These are phyloP conservation scores for Saccostrea echinata DNA, from an alignment of 1,140 invertebrate species.

Conservation along the genomic window DNA sequence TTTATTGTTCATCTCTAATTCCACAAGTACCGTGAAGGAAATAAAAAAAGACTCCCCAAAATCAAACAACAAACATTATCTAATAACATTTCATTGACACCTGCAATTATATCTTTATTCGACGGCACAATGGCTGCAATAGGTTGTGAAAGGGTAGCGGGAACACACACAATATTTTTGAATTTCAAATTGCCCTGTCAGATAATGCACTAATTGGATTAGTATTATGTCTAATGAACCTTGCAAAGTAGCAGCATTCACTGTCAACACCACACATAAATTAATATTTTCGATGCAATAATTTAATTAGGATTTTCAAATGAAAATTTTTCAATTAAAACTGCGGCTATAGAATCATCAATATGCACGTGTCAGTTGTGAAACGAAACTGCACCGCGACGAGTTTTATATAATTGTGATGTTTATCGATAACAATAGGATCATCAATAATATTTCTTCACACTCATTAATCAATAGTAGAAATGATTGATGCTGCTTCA, in stretches of 20 bases:
- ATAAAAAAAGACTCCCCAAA: constrained; percentile 2
- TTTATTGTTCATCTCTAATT: constrained; percentile 7
- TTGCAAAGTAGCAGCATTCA: not conserved
- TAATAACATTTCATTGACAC: constrained; percentile 11
- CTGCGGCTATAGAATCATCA: not conserved
- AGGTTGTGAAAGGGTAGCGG: not conserved
- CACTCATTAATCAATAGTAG: not conserved
- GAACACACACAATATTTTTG: not conserved
- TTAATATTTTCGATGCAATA: not conserved
- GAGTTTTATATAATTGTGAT: not conserved
- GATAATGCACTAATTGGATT: constrained; percentile 12
- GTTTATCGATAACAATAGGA: constrained; percentile 11
- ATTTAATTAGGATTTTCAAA: constrained; percentile 6
- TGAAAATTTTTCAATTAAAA: constrained; percentile 9
- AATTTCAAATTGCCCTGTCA: not conserved
- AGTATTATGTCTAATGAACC: constrained; percentile 8
- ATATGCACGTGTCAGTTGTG: not conserved
- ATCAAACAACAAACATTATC: constrained; percentile 14
- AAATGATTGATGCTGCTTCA: not conserved
- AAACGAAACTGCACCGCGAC: not conserved
- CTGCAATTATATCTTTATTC: not conserved
- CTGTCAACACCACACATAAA: constrained; percentile 15
- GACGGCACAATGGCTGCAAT: not conserved
- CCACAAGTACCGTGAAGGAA: constrained; percentile 1
- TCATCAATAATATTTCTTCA: not conserved